Conservation (phyloP, 1,140 invertebrate genomes). For the Elysia chlorotica region DNA sequence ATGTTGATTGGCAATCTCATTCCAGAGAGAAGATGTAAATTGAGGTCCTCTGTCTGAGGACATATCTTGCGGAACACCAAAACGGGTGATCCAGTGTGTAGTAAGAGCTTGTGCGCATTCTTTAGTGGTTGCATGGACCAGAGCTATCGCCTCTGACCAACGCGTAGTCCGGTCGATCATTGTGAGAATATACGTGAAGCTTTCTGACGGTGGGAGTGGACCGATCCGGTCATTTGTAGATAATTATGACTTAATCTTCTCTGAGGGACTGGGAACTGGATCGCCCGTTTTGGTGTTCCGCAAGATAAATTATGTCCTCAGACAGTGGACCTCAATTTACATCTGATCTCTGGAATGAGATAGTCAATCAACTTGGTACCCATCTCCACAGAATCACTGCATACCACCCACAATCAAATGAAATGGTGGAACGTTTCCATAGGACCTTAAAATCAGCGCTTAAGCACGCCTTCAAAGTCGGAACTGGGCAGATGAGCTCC, state of each 20-base stretch:
- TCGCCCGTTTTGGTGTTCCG: conserved; percentile 44
- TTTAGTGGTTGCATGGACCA: too few relatives aligned
- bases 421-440: conserved; percentile 27
- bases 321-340: conserved; percentile 63
- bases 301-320: conserved; percentile 38
- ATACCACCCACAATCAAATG: conserved; percentile 18
- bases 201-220: too few relatives aligned
- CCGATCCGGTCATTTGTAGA: too few relatives aligned
- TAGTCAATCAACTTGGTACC: conserved; percentile 2
- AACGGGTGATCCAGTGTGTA: conserved; percentile 30
- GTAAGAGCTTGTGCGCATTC: too few relatives aligned
- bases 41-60: conserved; percentile 62
- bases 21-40: conserved; percentile 42
- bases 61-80: conserved; percentile 36
- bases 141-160: too few relatives aligned
- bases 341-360: conserved; percentile 10
- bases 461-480: not conserved
- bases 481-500: not conserved
- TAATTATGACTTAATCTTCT: too few relatives aligned
- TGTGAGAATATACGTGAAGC: too few relatives aligned
- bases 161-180: too few relatives aligned
- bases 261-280: too few relatives aligned
- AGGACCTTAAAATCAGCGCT: conserved; percentile 17
- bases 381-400: conserved; percentile 9
- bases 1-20: conserved; percentile 2